A percentile compares a stretch with the other conserved stretches of the same genome.
These are phyloP conservation scores for Phylloscopus whistleri DNA, from an alignment of 2,113 vertebrate species.

Conservation along the genomic window DNA sequence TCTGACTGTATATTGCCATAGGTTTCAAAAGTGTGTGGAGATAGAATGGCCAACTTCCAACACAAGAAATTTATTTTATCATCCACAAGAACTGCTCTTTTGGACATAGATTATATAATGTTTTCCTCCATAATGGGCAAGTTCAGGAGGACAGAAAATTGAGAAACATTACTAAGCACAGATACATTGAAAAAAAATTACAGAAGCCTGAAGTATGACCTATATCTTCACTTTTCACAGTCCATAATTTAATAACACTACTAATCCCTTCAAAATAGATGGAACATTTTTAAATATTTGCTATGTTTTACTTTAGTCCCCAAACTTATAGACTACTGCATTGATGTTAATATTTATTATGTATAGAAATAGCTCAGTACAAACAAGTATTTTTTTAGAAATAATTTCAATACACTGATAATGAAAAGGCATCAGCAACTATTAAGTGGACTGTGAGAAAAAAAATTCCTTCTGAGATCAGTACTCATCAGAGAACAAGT, in stretches of 20 bases:
- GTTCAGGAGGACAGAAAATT: background rate
- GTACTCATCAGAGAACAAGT: background rate
- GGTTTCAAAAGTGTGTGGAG: background rate
- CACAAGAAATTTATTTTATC: background rate
- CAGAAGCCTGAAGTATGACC: background rate
- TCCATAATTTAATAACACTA: background rate
- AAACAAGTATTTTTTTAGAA: constrained; percentile 19
- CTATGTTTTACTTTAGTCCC: background rate
- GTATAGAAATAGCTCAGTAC: constrained; percentile 6
- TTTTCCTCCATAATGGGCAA: background rate
- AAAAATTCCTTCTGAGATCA: background rate
- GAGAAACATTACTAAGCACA: background rate
- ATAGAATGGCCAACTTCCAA: background rate
- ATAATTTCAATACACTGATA: constrained; percentile 28
- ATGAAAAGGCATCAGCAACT: constrained; percentile 5
- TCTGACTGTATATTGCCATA: background rate
- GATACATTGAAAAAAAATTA: background rate
- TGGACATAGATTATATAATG: background rate
- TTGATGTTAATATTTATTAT: constrained; percentile 30
- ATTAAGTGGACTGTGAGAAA: background rate
- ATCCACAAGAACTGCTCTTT: background rate
- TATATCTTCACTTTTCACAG: background rate
- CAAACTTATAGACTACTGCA: background rate
- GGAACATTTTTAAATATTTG: background rate
- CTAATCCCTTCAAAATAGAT: background rate